These are phyloP conservation scores for Oryzias woworae DNA, from an alignment of 2,113 vertebrate species.

Conservation along the genomic window DNA sequence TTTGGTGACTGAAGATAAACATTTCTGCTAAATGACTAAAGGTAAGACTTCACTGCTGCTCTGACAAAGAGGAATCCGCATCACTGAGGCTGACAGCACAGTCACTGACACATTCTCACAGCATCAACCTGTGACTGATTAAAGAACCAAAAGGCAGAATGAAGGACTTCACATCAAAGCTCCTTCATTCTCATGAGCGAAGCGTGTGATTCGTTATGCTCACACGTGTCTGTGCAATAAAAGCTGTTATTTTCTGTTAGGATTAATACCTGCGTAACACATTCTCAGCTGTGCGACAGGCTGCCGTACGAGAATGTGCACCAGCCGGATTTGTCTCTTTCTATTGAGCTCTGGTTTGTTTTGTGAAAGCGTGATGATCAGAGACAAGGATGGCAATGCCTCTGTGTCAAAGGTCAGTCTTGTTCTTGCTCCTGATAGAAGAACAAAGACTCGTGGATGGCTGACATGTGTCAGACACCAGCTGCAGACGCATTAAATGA, in stretches of 20 bases:
- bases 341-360: conserved; percentile 14
- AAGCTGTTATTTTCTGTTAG: conserved; percentile 49
- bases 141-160: conserved; percentile 6
- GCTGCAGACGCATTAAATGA: conserved; percentile 14
- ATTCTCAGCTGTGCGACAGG: conserved; percentile 29
- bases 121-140: conserved; percentile 26
- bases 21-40: too few species aligned
- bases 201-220: conserved; percentile 31
- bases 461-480: conserved; percentile 22
- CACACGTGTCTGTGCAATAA: conserved; percentile 34
- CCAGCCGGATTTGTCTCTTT: conserved; percentile 29
- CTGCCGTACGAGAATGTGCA: conserved; percentile 45
- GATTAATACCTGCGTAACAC: conserved; percentile 69
- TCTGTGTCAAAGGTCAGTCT: conserved; percentile 30
- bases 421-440: background rate
- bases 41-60: too few species aligned
- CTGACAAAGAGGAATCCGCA: conserved; percentile 9
- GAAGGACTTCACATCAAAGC: conserved; percentile 41
- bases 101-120: background rate
- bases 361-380: conserved; percentile 5
- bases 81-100: conserved; percentile 7
- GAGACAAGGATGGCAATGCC: conserved; percentile 4
- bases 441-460: conserved; percentile 9
- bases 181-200: conserved; percentile 13
- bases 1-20: too few species aligned